Conservation (phyloP, 64 coral and sea anemone species). For the Dendronephthya gigantea region DNA sequence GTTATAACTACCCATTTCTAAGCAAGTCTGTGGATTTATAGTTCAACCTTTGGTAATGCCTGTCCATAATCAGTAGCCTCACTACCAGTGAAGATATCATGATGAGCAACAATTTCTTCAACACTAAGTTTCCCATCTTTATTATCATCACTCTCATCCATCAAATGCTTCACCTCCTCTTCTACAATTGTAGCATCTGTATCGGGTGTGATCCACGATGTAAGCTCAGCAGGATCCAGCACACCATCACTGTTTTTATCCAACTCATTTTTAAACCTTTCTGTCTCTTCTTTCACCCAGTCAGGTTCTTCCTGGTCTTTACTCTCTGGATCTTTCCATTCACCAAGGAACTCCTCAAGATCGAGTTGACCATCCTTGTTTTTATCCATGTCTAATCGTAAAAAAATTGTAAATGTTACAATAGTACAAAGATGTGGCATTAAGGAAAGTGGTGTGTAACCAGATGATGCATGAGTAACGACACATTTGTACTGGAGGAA, state of each 20-base stretch:
- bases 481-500: too few species aligned
- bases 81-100: slow-evolving; percentile 86
- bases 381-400: neutral
- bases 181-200: slow-evolving; percentile 72
- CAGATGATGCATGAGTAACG: too few species aligned
- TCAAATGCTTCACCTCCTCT: slow-evolving; percentile 74
- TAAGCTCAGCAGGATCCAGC: slow-evolving; percentile 69
- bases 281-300: slow-evolving; percentile 90
- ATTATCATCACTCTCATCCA: slow-evolving; percentile 65
- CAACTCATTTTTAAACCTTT: slow-evolving; percentile 78
- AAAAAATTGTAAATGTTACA: neutral
- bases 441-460: too few species aligned
- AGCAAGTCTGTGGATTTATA: neutral
- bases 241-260: slow-evolving; percentile 93
- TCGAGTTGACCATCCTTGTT: neutral
- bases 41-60: slow-evolving; percentile 45
- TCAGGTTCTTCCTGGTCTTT: slow-evolving; percentile 55
- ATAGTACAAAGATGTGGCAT: neutral
- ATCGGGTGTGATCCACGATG: slow-evolving; percentile 78
- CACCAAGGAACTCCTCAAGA: slow-evolving; percentile 16
- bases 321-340: slow-evolving; percentile 53
- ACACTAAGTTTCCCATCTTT: slow-evolving; percentile 75
- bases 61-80: slow-evolving; percentile 95
- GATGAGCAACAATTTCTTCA: slow-evolving; percentile 67
- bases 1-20: too few species aligned